A percentile compares a stretch with the other conserved stretches of the same genome.
phyloP scores from a whole-genome alignment of 2,888 invertebrate genomes.

The Ypsolopha scabrella region DNA sequence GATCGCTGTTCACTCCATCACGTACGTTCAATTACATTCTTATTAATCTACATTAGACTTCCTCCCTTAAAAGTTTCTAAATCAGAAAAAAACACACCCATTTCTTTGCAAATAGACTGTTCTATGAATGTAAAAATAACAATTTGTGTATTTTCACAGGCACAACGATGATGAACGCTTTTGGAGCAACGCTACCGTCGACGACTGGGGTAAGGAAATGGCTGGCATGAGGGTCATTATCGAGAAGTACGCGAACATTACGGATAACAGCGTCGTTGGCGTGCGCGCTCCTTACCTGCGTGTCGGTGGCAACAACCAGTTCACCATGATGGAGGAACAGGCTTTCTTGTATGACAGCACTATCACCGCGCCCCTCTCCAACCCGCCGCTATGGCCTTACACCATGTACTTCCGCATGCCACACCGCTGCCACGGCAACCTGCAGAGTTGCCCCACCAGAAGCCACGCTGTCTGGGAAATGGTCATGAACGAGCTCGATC shows the following conservation, averaged over 20 bases:
- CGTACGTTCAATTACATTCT: conserved; percentile 71
- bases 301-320: conserved; percentile 95
- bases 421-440: conserved; percentile 92
- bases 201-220: conserved; percentile 96
- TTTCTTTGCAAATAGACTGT: neutral
- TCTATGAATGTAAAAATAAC: neutral
- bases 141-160: conserved; percentile 45
- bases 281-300: conserved; percentile 91
- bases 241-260: conserved; percentile 90
- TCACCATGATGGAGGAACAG: conserved; percentile 97
- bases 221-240: conserved; percentile 92
- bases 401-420: conserved; percentile 98
- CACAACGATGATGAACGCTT: conserved; percentile 93
- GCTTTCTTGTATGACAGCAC: conserved; percentile 96
- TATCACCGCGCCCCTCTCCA: conserved; percentile 90
- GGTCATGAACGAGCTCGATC: conserved; percentile 94
- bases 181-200: conserved; percentile 93
- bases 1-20: conserved; percentile 93
- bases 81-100: too few species aligned
- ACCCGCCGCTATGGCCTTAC: conserved; percentile 97
- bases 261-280: conserved; percentile 92
- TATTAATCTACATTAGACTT: neutral
- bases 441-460: conserved; percentile 91
- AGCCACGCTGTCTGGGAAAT: conserved; percentile 97
- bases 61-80: too few species aligned